Base-by-base conservation (phyloP, 1,140 invertebrate species). In the Caenorhabditis tropicalis region DNA sequence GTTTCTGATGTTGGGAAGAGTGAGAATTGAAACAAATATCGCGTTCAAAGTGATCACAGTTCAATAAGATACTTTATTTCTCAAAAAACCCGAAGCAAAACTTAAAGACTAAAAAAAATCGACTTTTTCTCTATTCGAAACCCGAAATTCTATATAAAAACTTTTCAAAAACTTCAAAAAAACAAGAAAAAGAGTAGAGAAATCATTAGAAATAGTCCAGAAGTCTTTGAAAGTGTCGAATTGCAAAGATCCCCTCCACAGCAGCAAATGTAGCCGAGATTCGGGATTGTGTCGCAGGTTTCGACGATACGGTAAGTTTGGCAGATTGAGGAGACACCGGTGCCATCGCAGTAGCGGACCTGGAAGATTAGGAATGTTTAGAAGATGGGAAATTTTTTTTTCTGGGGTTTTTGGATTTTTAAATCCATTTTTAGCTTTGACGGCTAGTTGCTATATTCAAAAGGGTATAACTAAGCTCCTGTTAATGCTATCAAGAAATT, bases 271-370 rank as follows among this genome's bases (percentile, higher is more conserved):
- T 89, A 88, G 16, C 89, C 89, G 29, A 90, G 84, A 79, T 86
- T 88, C 9, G 89, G 89, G 24, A 90, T 85, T 43, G 80, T 91
- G 24, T 90, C 87, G 43, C 90, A 90, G 7, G 86, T 65, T 46
- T 90, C 88, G 12, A 90, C 81, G 7, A 91, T 86, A 24, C 87
- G 79, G 51, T 90, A 90, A 7, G 89, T 89, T 82, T 89, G 86
- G 74, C 89, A 90, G 56, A 90, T 91, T 7, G 90, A 90, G 27
- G 89, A 90, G 10, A 87, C 85, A 21, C 90, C 89, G 0, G 85
- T 87, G 24, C 89, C 89, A 53, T 90, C 89, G 79, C 89, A 90
- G 51, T 90, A 90, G 46, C 89, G 88, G 43, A 90, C 89, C 89
- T 89, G 49, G 21, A 88, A 83, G 79, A 49, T 3, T 6, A 29